phyloP scores from a whole-genome alignment of 2,888 invertebrate genomes.

The Embidobia sp. region DNA sequence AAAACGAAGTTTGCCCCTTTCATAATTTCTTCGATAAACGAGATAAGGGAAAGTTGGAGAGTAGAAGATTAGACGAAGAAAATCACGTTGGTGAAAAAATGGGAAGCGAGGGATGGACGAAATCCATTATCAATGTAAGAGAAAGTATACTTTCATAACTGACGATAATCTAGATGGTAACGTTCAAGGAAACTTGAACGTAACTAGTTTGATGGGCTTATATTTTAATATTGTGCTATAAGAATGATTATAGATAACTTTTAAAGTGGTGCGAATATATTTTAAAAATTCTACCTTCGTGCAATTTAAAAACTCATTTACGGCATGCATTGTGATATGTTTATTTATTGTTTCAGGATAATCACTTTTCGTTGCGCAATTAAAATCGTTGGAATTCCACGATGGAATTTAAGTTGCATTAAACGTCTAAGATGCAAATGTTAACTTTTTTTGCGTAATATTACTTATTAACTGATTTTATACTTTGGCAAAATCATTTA shows the following conservation, averaged over 20 bases:
- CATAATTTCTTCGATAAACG: constrained; percentile 34
- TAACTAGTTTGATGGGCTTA: constrained; percentile 35
- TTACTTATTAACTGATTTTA: too few relatives aligned
- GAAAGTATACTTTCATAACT: constrained; percentile 29
- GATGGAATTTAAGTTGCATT: too few relatives aligned
- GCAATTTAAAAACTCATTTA: not conserved
- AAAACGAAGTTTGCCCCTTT: constrained; percentile 18
- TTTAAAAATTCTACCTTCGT: constrained; percentile 1
- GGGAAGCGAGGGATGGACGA: constrained; percentile 9
- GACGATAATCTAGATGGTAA: constrained; percentile 16
- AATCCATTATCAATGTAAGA: constrained; percentile 36
- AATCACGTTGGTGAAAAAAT: constrained; percentile 25
- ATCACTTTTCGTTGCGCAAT: too few relatives aligned
- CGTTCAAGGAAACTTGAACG: constrained; percentile 24
- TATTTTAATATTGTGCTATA: constrained; percentile 17
- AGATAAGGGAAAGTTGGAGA: constrained; percentile 29
- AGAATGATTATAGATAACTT: constrained; percentile 8
- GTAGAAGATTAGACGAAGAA: constrained; percentile 19
- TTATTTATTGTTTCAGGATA: too few relatives aligned
- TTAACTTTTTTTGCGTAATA: too few relatives aligned
- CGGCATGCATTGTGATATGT: not conserved
- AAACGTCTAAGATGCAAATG: too few relatives aligned
- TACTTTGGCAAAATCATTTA: too few relatives aligned
- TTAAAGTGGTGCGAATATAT: not conserved
- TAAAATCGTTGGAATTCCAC: too few relatives aligned